Conservation (phyloP, 2,113 vertebrate genomes). For the Anhinga rufa region DNA sequence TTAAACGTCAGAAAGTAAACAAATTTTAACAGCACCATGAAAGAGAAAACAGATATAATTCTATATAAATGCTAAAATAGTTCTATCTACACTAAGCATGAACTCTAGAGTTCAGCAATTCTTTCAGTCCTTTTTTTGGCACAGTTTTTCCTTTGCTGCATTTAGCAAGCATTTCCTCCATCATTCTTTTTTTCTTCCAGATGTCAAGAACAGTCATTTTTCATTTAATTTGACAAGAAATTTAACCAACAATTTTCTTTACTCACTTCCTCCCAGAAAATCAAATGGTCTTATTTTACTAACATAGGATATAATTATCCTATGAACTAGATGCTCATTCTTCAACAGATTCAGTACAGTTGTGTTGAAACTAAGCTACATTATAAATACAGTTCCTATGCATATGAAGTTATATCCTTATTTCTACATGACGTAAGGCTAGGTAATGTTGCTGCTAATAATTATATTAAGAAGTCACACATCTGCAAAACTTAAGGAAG, state of each 20-base stretch:
- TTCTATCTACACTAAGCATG: background rate
- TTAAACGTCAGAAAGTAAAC: background rate
- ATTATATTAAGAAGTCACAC: background rate
- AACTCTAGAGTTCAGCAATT: background rate
- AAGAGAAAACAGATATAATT: background rate
- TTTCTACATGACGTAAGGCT: background rate
- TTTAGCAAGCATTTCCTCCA: background rate
- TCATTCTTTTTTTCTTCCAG: background rate
- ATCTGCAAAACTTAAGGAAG: background rate
- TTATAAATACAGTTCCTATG: background rate
- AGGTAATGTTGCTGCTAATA: background rate
- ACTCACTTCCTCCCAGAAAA: slow-evolving; percentile 23
- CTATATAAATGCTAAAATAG: background rate
- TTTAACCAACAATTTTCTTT: slow-evolving; percentile 34
- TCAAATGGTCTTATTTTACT: background rate
- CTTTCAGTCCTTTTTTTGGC: background rate
- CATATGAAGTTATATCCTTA: background rate
- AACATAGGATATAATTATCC: background rate
- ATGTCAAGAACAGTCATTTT: slow-evolving; percentile 10
- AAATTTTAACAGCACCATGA: background rate
- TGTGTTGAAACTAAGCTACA: background rate
- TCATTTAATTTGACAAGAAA: slow-evolving; percentile 33
- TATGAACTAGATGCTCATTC: background rate
- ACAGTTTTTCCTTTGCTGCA: background rate
- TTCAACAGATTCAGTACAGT: background rate